These are phyloP conservation scores for Venturia canescens DNA, from an alignment of 1,140 invertebrate genomes.

Conservation along the genomic window DNA sequence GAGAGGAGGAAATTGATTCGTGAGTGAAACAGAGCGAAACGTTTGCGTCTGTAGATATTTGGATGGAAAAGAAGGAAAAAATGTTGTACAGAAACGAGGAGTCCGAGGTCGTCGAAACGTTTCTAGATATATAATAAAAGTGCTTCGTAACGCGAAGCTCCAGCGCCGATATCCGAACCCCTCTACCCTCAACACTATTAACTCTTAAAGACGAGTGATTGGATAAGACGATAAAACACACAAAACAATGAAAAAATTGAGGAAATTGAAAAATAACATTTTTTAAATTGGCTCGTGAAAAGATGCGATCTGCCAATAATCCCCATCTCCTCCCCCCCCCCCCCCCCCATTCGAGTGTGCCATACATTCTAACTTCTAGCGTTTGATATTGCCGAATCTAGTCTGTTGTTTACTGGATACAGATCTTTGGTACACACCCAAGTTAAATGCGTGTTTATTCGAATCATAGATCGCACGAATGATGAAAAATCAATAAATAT, in stretches of 20 bases:
- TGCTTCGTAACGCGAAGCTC: slow-evolving; percentile 5
- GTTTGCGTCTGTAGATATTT: slow-evolving; percentile 4
- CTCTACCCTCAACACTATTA: not conserved
- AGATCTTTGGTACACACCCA: slow-evolving; percentile 68
- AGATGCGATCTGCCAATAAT: slow-evolving; percentile 15
- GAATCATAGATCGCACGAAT: slow-evolving; percentile 71
- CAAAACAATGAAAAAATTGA: too few species aligned
- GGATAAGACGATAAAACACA: not conserved
- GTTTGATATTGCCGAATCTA: slow-evolving; percentile 70
- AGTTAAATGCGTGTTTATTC: slow-evolving; percentile 67
- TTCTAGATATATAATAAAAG: slow-evolving; percentile 24
- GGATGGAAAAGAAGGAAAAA: not conserved
- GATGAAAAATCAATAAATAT: slow-evolving; percentile 57
- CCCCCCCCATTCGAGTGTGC: slow-evolving; percentile 53
- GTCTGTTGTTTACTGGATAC: slow-evolving; percentile 62
- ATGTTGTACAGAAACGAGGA: not conserved
- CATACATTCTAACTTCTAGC: slow-evolving; percentile 61
- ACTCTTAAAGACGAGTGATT: not conserved
- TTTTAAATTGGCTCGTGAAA: not conserved
- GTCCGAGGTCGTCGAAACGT: not conserved
- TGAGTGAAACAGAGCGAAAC: not conserved
- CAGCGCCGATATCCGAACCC: slow-evolving; percentile 10
- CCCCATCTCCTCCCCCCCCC: too few species aligned
- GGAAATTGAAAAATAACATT: too few species aligned
- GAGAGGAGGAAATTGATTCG: not conserved